Conservation (phyloP, 2,113 vertebrate genomes). For the Plectropomus leopardus region DNA sequence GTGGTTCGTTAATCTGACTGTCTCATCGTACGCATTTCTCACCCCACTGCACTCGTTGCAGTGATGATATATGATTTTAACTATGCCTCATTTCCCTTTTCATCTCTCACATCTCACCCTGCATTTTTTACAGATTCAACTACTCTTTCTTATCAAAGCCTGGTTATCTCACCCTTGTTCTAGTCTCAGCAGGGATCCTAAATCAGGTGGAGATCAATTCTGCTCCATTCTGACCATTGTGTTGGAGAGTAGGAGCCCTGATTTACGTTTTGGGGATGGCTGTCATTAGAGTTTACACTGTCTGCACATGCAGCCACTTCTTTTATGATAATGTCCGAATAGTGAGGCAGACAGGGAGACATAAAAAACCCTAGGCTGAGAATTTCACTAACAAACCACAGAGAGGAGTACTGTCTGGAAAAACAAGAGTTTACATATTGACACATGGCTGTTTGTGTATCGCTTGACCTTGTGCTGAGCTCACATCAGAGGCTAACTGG, state of each 20-base stretch:
- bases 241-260: conserved; percentile 6
- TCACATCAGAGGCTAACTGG: conserved; percentile 30
- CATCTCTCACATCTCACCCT: neutral
- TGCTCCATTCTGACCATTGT: neutral
- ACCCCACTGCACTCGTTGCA: neutral
- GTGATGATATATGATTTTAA: neutral
- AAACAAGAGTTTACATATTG: conserved; percentile 39
- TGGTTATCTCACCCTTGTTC: neutral
- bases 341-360: neutral
- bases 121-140: conserved; percentile 6
- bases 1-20: neutral
- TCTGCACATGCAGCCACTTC: neutral
- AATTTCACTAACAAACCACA: neutral
- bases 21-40: neutral
- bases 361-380: neutral
- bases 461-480: conserved; percentile 40
- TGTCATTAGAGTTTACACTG: conserved; percentile 14
- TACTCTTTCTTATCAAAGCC: neutral
- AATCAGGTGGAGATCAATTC: conserved; percentile 13
- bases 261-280: neutral
- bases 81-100: neutral
- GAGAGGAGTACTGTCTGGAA: conserved; percentile 11
- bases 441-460: conserved; percentile 41
- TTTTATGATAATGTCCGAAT: neutral
- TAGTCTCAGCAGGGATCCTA: conserved; percentile 8